These are phyloP conservation scores for Palythoa heliodiscus DNA, from an alignment of 92 coral and sea anemone genomes.

Conservation along the genomic window DNA sequence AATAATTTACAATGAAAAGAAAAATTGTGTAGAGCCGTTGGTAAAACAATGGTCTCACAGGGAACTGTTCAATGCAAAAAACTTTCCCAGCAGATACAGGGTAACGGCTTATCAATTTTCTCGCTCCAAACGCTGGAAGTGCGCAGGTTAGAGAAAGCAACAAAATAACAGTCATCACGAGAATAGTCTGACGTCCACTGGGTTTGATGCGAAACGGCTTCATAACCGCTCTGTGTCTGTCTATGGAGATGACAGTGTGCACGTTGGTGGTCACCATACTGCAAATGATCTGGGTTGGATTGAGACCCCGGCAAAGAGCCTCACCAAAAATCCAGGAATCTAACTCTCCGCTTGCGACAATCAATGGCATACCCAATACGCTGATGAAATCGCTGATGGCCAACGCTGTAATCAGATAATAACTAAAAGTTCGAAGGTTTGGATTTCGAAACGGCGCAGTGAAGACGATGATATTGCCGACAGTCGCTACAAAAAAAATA, in stretches of 20 bases:
- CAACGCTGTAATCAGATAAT: slow-evolving; percentile 61
- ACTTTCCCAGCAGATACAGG: slow-evolving; percentile 23
- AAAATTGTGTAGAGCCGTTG: slow-evolving; percentile 60
- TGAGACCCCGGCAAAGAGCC: slow-evolving; percentile 15
- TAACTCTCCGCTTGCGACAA: slow-evolving; percentile 55
- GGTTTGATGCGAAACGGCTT: slow-evolving; percentile 45
- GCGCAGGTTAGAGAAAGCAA: slow-evolving; percentile 49
- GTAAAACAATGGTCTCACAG: slow-evolving; percentile 44
- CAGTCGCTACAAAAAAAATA: slow-evolving; percentile 56
- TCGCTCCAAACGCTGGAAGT: slow-evolving; percentile 53
- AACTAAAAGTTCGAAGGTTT: slow-evolving; percentile 63
- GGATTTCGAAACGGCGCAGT: slow-evolving; percentile 59
- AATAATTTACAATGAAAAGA: slow-evolving; percentile 62
- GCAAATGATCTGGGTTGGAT: slow-evolving; percentile 70
- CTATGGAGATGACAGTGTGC: slow-evolving; percentile 66
- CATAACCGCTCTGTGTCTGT: slow-evolving; percentile 58
- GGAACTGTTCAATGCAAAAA: slow-evolving; percentile 54
- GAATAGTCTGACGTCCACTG: slow-evolving; percentile 7
- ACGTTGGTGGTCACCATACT: slow-evolving; percentile 71
- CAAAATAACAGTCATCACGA: slow-evolving; percentile 47
- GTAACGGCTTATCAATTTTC: slow-evolving; percentile 23
- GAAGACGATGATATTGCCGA: slow-evolving; percentile 64
- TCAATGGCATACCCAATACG: slow-evolving; percentile 60
- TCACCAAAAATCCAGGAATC: slow-evolving; percentile 48
- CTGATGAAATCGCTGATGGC: slow-evolving; percentile 68